Base-by-base conservation (phyloP, 1,140 invertebrate species). In the Tribolium castaneum region DNA sequence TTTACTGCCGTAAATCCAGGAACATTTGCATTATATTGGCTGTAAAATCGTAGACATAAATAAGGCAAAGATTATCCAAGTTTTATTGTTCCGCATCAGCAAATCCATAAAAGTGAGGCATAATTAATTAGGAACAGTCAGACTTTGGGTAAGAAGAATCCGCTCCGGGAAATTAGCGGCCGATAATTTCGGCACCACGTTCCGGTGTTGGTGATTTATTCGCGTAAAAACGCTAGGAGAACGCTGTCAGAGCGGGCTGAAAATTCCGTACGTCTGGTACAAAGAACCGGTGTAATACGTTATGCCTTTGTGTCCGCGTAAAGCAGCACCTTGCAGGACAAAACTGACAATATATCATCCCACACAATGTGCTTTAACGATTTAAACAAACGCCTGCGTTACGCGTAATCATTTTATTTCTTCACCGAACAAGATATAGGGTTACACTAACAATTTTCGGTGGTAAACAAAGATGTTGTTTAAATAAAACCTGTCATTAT, bases 251-350 rank as follows among this genome's bases (percentile, higher is more conserved):
- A 30, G 22, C 62, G 45, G 74, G 19, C 62, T 79, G 66, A 80
- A 79, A 79, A 77, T 80, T 79, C 66, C 75, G 30, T 79, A 74
- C 72, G 59, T 70, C 50, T 70, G 73, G 54, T 35, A 79, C 74
- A 79, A 76, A 83, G 81, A 82, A 82, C 82, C 83, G 80, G 80
- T 83, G 82, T 82, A 83, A 84, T 84, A 82, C 78, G 82, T 83
- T 83, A 83, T 80, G 72, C 76, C 76, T 80, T 84, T 84, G 79
- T 84, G 82, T 79, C 75, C 78, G 70, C 76, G 78, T 79, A 79
- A 80, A 81, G 81, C 83, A 83, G 81, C 83, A 84, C 83, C 82
- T 84, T 83, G 83, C 81, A 66, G 76, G 78, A 83, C 81, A 82
- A 82, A 80, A 70, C 77, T 80, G 76, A 80, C 74, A 75, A 81